These are phyloP conservation scores for Hippolais icterina DNA, from an alignment of 2,113 vertebrate species.

Conservation along the genomic window DNA sequence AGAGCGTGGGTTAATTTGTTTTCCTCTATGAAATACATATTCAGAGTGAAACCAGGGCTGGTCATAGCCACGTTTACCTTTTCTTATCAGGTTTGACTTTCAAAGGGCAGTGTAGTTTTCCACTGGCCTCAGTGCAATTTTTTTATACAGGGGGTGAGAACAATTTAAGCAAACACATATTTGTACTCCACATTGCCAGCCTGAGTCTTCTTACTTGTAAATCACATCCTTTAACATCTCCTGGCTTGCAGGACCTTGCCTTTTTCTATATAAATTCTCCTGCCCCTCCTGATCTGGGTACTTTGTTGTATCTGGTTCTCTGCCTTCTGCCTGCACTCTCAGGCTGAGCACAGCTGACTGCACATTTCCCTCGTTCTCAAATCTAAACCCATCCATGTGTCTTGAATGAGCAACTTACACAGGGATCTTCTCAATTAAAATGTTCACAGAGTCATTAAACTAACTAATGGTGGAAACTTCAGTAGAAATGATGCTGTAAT, in stretches of 20 bases:
- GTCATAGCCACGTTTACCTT: background rate
- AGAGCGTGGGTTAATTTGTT: background rate
- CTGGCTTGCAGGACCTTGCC: background rate
- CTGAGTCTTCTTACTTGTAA: background rate
- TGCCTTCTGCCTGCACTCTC: background rate
- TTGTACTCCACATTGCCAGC: background rate
- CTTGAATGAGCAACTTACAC: slow-evolving; percentile 21
- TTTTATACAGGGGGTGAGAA: background rate
- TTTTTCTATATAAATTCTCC: background rate
- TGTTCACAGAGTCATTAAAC: slow-evolving; percentile 40
- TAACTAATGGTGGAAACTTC: slow-evolving; percentile 55
- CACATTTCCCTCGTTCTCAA: background rate
- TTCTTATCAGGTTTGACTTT: background rate
- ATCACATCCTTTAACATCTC: background rate
- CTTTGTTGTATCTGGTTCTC: background rate
- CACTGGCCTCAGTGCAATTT: background rate
- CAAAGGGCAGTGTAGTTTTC: background rate
- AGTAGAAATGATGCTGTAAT: slow-evolving; percentile 61
- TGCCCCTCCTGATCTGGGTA: background rate
- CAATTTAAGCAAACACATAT: background rate
- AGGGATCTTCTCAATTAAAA: slow-evolving; percentile 40
- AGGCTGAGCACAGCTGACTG: background rate
- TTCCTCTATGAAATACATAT: background rate
- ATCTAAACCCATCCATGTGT: background rate
- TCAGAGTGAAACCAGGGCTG: background rate